Evolutionary conservation across 2,888 invertebrate genomes (phyloP), one percentile per base, ranked within the genome.

Genomic region (Tupiocoris notatus): DNA sequence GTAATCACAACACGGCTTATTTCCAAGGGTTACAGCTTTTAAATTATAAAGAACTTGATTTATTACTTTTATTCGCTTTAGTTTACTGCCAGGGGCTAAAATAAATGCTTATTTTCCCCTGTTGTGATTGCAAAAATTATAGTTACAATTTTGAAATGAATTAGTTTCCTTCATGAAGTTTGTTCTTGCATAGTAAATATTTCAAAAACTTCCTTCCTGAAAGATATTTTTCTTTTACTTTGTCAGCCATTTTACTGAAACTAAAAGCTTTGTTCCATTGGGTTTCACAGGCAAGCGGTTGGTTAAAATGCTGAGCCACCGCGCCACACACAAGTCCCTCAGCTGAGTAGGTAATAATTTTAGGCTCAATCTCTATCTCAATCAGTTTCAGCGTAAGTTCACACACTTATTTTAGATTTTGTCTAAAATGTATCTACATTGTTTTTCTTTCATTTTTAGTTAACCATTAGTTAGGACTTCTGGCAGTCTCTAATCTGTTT

Each of bases 231-330:
- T 25, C 54, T 59, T 75, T 58, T 71, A 71, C 58, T 67, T 24
- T 64, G 21, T 63, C 58, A 23, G 58, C 21, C 54, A 61, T 58
- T 54, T 64, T 23, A 77, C 20, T 67, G 22, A 20, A 16, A 59
- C 71, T 76, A 71, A 71, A 71, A 23, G 57, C 63, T 54, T 67
- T 78, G 68, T 78, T 78, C 78, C 76, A 65, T 78, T 78, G 78
- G 78, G 68, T 78, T 78, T 78, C 78, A 76, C 78, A 78, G 78
- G 78, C 65, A 65, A 76, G 78, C 74, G 68, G 78, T 74, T 76
- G 74, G 78, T 74, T 64, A 21, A 57, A 67, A 73, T 62, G 58
- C 71, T 67, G 73, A 68, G 76, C 78, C 78, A 78, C 78, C 78
- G 78, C 78, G n/a, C n/a, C n/a, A n/a, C 78, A 65, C 39, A 24